Evolutionary conservation across 1,140 invertebrate genomes (phyloP).

Genomic region (Potamilus streckersoni): DNA sequence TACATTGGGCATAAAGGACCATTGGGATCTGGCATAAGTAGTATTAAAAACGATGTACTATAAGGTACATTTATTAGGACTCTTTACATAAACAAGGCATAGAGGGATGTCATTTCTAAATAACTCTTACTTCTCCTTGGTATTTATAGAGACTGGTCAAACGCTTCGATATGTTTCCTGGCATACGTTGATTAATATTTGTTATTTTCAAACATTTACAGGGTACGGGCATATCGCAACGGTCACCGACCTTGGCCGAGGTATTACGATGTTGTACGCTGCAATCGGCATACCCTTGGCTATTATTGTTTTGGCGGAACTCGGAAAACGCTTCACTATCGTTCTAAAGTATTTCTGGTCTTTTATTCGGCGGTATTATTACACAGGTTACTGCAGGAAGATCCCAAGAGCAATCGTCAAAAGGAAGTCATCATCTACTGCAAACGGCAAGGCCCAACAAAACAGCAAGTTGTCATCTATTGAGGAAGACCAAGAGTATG

Average conservation of each 20-base stretch:
- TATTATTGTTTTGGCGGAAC: slow-evolving; percentile 70
- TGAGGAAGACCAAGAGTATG: background rate
- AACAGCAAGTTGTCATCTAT: background rate
- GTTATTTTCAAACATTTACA: slow-evolving; percentile 69
- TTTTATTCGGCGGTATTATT: slow-evolving; percentile 32
- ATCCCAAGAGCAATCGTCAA: slow-evolving; percentile 13
- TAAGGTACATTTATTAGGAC: background rate
- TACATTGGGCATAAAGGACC: too few species aligned
- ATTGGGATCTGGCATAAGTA: too few species aligned
- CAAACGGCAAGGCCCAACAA: background rate
- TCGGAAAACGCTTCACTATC: slow-evolving; percentile 57
- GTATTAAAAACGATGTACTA: too few species aligned
- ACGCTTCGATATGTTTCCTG: background rate
- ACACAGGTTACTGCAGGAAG: slow-evolving; percentile 13
- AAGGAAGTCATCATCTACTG: background rate
- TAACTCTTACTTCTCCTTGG: background rate
- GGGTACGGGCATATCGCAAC: slow-evolving; percentile 95
- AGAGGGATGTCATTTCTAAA: background rate
- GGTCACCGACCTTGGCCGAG: slow-evolving; percentile 83
- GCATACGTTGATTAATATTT: background rate
- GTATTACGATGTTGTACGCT: slow-evolving; percentile 91
- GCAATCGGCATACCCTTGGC: slow-evolving; percentile 95
- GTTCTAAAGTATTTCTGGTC: slow-evolving; percentile 48
- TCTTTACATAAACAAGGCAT: background rate
- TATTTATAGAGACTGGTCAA: background rate